Conservation (phyloP, 2,888 invertebrate species). For the Idaea biselata region DNA sequence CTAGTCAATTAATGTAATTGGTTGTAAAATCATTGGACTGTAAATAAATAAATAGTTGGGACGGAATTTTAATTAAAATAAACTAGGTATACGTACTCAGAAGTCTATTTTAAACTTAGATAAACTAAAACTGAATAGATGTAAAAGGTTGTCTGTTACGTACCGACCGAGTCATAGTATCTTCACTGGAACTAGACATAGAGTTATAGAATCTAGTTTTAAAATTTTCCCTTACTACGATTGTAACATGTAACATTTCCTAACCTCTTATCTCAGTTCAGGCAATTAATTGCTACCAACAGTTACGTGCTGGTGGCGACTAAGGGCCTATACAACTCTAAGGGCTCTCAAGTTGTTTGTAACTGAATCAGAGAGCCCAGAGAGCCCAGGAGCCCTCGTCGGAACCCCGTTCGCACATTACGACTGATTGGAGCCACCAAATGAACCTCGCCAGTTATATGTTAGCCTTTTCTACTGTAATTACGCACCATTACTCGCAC, state of each 20-base stretch:
- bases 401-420: constrained; percentile 60
- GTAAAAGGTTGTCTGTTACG: no score
- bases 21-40: no score
- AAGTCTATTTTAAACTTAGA: no score
- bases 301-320: background rate
- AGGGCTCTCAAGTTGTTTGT: constrained; percentile 50
- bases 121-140: no score
- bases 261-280: background rate
- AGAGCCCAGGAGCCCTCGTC: constrained; percentile 39
- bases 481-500: constrained; percentile 75
- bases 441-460: constrained; percentile 66
- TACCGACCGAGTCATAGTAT: no score
- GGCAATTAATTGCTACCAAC: background rate
- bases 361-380: constrained; percentile 60
- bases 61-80: no score
- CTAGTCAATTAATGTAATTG: no score
- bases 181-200: no score
- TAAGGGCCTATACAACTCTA: constrained; percentile 6
- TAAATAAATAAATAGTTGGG: no score
- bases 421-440: constrained; percentile 68
- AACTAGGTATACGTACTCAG: no score
- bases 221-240: no score
- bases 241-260: background rate
- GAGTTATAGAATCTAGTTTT: no score
- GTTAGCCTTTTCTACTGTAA: constrained; percentile 78